Conservation (phyloP, 2,888 invertebrate genomes). For the Pachycephus smyrnensis region DNA sequence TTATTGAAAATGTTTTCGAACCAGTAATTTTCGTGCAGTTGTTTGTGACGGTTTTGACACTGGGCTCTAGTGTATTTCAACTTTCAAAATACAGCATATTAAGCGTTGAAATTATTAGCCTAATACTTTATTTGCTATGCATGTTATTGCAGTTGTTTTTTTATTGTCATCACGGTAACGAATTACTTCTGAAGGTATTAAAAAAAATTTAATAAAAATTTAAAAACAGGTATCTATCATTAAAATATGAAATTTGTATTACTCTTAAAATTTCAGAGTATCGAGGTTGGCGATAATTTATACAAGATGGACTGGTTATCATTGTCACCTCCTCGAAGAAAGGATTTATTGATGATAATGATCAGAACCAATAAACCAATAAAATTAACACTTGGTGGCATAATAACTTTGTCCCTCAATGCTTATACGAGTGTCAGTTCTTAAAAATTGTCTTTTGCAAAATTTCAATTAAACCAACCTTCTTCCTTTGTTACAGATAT, state of each 20-base stretch:
- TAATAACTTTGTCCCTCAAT: conserved; percentile 37
- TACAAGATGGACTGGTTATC: conserved; percentile 40
- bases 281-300: conserved; percentile 30
- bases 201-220: too few species aligned
- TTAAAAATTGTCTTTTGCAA: conserved; percentile 11
- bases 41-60: conserved; percentile 18
- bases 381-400: conserved; percentile 31
- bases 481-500: conserved; percentile 22
- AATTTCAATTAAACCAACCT: not conserved
- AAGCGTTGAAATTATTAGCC: conserved; percentile 17
- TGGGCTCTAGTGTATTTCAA: conserved; percentile 34
- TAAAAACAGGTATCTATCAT: too few species aligned
- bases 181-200: conserved; percentile 32
- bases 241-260: too few species aligned
- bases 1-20: conserved; percentile 25
- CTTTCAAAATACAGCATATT: conserved; percentile 20
- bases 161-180: conserved; percentile 40
- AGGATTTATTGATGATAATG: conserved; percentile 37
- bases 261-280: conserved; percentile 29
- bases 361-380: conserved; percentile 31
- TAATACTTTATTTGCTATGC: conserved; percentile 24
- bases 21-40: conserved; percentile 29
- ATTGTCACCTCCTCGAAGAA: conserved; percentile 21
- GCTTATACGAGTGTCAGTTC: conserved; percentile 37
- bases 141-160: conserved; percentile 36